Evolutionary conservation across 2,888 invertebrate species (phyloP), one percentile per base, ranked within the genome.

Genomic region (Lysandra coridon): DNA sequence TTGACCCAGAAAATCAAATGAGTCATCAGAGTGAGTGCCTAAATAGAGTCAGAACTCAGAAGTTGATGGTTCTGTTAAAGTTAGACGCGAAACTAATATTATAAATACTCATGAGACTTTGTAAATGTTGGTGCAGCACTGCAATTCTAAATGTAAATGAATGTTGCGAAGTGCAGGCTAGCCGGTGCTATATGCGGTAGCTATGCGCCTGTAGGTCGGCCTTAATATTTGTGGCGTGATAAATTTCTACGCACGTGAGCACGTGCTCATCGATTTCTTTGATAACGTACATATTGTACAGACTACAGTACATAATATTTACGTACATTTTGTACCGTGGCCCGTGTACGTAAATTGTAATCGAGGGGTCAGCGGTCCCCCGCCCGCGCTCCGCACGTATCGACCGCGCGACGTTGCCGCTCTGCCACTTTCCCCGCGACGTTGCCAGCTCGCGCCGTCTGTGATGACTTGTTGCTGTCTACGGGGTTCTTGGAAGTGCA

Each of bases 331-430:
- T 78, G 53, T 79, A 7, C 44, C 7, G 10, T 2, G 33, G 33
- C 4, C 3, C 33, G 3, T 1, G 33, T 33, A 2, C 69, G 78
- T 80, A 73, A 64, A 80, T 82, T 80, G 83, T 82, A 82, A 85
- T 85, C 87, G 87, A 89, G 89, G 90, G 90, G 89, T 89, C 90
- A 89, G 83, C 84, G 82, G 82, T 81, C 78, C 83, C 83, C 83
- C 82, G 37, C 44, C 78, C 78, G 82, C 83, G 83, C 78, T 81
- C 80, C 81, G 81, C 82, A 79, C 84, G 81, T 85, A 87, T 86
- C 86, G 87, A 90, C 88, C 89, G 88, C 84, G 88, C 88, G 85
- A 84, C 86, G 93, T 93, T 94, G 93, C 93, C 83, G 82, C 80
- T 10, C 82, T 80, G 82, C 73, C 60, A 81, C 81, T 78, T 80